These are phyloP conservation scores for Phalanger gymnotis DNA, from an alignment of 2,797 vertebrate genomes.

Conservation along the genomic window DNA sequence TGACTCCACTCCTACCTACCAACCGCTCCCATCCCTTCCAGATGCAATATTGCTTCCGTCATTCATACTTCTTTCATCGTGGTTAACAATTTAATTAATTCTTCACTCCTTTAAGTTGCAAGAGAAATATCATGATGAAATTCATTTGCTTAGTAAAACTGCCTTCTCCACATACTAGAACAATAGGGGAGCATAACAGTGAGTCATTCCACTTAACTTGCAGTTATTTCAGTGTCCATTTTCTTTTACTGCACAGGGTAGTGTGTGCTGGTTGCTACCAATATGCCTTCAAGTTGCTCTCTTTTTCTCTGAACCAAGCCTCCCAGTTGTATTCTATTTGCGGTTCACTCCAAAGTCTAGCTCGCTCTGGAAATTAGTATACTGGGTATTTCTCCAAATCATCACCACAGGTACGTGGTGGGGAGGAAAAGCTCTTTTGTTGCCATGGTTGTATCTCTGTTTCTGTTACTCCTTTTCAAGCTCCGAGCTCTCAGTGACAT, in stretches of 20 bases:
- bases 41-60: neutral
- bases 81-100: neutral
- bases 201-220: neutral
- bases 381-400: neutral
- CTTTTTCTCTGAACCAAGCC: neutral
- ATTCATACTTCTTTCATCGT: neutral
- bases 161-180: neutral
- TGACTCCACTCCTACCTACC: neutral
- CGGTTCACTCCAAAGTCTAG: neutral
- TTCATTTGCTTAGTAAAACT: neutral
- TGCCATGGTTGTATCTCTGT: too few species aligned
- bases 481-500: too few species aligned
- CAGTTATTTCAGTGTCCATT: neutral
- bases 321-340: neutral
- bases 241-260: neutral
- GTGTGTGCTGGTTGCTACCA: neutral
- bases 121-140: neutral
- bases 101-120: neutral
- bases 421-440: too few species aligned
- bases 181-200: neutral
- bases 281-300: neutral
- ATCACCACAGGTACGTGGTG: neutral
- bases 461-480: too few species aligned
- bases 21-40: neutral
- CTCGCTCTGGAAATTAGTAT: neutral